A percentile compares a stretch with the other conserved stretches of the same genome.
Conservation (phyloP, 2,113 vertebrate species). For the Paraplagusia blochii region DNA sequence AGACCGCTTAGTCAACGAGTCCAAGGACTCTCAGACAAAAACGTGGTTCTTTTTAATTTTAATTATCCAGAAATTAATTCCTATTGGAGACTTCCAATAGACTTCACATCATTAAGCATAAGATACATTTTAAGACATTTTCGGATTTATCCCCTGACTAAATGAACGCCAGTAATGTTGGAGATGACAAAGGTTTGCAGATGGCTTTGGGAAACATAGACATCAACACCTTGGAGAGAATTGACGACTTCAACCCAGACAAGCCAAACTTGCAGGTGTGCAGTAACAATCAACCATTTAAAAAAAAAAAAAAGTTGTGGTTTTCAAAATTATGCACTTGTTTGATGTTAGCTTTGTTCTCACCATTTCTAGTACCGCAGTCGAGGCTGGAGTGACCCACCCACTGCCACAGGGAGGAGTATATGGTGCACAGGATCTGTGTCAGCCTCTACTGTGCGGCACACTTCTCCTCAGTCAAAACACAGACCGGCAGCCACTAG, state of each 20-base stretch:
- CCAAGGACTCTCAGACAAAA: too few species aligned
- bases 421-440: constrained; percentile 48
- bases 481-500: constrained; percentile 71
- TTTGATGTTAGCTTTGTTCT: constrained; percentile 1
- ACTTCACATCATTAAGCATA: too few species aligned
- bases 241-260: constrained; percentile 87
- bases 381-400: constrained; percentile 73
- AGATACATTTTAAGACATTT: too few species aligned
- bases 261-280: constrained; percentile 61
- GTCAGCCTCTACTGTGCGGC: not conserved
- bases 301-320: not conserved
- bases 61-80: too few species aligned
- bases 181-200: constrained; percentile 82
- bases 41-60: too few species aligned
- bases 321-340: not conserved
- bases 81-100: too few species aligned
- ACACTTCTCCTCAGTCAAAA: constrained; percentile 8
- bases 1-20: too few species aligned
- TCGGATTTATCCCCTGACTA: constrained; percentile 72
- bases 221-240: constrained; percentile 83
- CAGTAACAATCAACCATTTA: not conserved
- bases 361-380: constrained; percentile 76
- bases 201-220: constrained; percentile 93
- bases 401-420: constrained; percentile 23
- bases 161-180: constrained; percentile 77